Conservation (phyloP, 1,140 invertebrate species). For the Aphelinus atriplicis region DNA sequence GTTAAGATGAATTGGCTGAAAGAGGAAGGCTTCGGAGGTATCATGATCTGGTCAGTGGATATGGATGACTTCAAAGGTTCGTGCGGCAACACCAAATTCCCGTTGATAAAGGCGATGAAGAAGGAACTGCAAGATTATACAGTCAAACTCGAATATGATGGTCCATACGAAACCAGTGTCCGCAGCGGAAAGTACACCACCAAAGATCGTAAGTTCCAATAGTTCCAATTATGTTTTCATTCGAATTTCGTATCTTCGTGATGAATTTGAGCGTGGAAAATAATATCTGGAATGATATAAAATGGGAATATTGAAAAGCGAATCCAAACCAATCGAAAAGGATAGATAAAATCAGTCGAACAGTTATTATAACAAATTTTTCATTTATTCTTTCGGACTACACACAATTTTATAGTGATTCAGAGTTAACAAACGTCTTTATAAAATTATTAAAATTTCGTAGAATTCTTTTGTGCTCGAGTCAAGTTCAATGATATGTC, state of each 20-base stretch:
- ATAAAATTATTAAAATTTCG: slow-evolving; percentile 7
- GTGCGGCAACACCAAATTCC: slow-evolving; percentile 91
- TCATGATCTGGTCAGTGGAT: slow-evolving; percentile 97
- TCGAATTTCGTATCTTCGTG: too few species aligned
- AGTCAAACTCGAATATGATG: slow-evolving; percentile 86
- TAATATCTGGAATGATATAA: too few species aligned
- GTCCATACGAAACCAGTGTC: slow-evolving; percentile 81
- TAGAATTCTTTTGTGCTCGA: too few species aligned
- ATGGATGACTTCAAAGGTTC: slow-evolving; percentile 94
- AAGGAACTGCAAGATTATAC: slow-evolving; percentile 85
- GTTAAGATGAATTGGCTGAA: slow-evolving; percentile 91
- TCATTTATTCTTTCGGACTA: slow-evolving; percentile 14
- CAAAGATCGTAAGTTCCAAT: slow-evolving; percentile 81
- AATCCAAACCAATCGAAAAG: too few species aligned
- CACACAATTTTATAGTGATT: background rate
- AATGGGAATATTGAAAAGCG: too few species aligned
- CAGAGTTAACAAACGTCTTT: slow-evolving; percentile 18
- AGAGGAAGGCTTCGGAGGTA: slow-evolving; percentile 92
- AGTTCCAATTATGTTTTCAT: slow-evolving; percentile 19
- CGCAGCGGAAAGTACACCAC: slow-evolving; percentile 82
- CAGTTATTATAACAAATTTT: slow-evolving; percentile 13
- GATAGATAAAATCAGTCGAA: background rate
- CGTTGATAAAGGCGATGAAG: slow-evolving; percentile 87
- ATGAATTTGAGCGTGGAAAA: too few species aligned
- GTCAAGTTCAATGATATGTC: too few species aligned